Percentiles rank a stretch among this genome's conserved stretches.
Evolutionary conservation across 2,113 vertebrate genomes (phyloP).

Genomic region (Poeciliopsis turrubarensis): DNA sequence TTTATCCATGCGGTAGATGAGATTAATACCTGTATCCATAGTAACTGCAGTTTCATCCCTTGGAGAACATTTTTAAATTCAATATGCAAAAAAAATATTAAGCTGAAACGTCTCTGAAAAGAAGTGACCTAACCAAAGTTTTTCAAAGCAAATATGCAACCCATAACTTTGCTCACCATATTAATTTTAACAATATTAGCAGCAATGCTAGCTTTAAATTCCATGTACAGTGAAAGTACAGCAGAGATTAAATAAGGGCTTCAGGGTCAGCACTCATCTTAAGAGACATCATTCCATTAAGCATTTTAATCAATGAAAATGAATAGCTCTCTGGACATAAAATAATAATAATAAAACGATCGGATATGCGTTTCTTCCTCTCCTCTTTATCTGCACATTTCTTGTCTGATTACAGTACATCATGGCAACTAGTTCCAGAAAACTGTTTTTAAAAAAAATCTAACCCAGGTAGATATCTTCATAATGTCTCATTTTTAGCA

Average conservation of each 20-base stretch:
- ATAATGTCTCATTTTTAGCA: too few species aligned
- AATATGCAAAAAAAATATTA: neutral
- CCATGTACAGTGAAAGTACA: neutral
- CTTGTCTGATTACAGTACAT: too few species aligned
- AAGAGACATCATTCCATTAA: neutral
- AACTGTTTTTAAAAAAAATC: too few species aligned
- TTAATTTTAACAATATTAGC: neutral
- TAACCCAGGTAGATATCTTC: too few species aligned
- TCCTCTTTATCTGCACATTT: too few species aligned
- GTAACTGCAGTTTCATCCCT: conserved; percentile 1
- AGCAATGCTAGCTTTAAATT: neutral
- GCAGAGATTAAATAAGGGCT: neutral
- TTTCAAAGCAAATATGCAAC: neutral
- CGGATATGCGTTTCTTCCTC: too few species aligned
- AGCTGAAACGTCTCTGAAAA: neutral
- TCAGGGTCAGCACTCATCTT: neutral
- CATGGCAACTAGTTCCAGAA: too few species aligned
- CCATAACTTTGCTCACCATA: neutral
- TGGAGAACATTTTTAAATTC: neutral
- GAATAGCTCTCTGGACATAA: too few species aligned
- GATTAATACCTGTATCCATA: conserved; percentile 3
- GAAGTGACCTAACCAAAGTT: neutral
- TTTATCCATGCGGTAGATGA: neutral
- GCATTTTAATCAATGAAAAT: too few species aligned
- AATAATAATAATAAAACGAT: too few species aligned